Base-by-base conservation (phyloP, 2,797 vertebrate species). In the Argentina silus region DNA sequence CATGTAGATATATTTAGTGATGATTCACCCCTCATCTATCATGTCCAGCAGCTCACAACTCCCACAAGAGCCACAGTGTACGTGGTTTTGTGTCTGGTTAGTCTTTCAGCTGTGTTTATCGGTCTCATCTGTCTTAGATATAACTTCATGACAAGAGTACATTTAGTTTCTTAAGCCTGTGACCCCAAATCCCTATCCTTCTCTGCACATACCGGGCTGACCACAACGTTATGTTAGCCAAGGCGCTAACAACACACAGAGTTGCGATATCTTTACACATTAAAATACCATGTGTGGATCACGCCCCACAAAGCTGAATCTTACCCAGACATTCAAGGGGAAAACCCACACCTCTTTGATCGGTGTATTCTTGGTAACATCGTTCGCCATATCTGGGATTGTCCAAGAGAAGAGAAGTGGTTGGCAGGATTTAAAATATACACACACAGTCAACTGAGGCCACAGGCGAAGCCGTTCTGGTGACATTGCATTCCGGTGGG, bases 401-500 rank as follows among this genome's bases (percentile, higher is more conserved):
- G 73, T 79, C 79, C 65, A 79, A 84, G 82, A 86, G 86, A 85
- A 85, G 73, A 81, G 56, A 78, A 81, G 73, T 72, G 73, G 72
- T 64, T 70, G 81, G 83, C 68, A n/a, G 75, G 79, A 83, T 85
- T 80, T 57, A 84, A 85, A 91, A 88, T 83, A 83, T 82, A 74
- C 79, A 77, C 82, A 73, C 45, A 36, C 74, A 85, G 87, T 83
- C 77, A 56, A 73, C 71, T 63, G 77, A 89, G 91, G 88, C 88
- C 89, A 92, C 89, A 91, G 90, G 86, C 87, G 80, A 91, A 91
- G 88, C 64, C 85, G 84, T 83, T 86, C 67, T 42, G 74, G 71
- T 81, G 78, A 87, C 79, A 53, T 53, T 72, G 76, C 87, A 91
- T 91, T 89, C 90, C 87, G 2, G 53, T 69, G 59, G 88, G 88